These are phyloP conservation scores for Phasianus colchicus DNA, from an alignment of 2,113 vertebrate species.

Conservation along the genomic window DNA sequence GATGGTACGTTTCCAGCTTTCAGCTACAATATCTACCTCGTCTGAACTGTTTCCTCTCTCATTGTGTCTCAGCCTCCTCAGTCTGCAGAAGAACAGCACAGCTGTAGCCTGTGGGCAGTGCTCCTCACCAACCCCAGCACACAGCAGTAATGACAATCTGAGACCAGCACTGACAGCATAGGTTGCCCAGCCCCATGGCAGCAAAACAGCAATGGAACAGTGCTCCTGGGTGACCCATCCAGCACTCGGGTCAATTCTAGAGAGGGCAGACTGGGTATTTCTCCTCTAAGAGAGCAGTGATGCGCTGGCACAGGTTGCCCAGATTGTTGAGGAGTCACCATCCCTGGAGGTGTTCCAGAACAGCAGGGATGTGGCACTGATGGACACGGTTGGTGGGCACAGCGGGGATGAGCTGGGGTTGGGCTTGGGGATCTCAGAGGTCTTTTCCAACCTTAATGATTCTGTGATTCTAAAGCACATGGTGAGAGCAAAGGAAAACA, in stretches of 20 bases:
- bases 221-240: not conserved
- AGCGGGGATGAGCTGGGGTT: no score
- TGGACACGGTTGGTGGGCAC: no score
- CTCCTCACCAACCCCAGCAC: not conserved
- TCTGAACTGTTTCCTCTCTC: not conserved
- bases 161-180: rapidly evolving
- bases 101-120: not conserved
- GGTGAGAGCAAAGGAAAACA: no score
- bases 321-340: no score
- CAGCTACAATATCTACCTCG: not conserved
- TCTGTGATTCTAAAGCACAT: not conserved
- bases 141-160: rapidly evolving
- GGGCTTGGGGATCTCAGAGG: no score
- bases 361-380: no score
- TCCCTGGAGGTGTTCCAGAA: no score
- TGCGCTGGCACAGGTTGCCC: no score
- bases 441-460: no score
- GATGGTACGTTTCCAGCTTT: not conserved
- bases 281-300: no score
- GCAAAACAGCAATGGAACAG: not conserved
- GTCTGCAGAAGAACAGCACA: not conserved
- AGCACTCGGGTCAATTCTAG: not conserved
- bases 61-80: rapidly evolving
- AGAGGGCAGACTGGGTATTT: not conserved
- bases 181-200: not conserved